Conservation (phyloP, 2,113 vertebrate genomes). For the Eurystomus gularis region DNA sequence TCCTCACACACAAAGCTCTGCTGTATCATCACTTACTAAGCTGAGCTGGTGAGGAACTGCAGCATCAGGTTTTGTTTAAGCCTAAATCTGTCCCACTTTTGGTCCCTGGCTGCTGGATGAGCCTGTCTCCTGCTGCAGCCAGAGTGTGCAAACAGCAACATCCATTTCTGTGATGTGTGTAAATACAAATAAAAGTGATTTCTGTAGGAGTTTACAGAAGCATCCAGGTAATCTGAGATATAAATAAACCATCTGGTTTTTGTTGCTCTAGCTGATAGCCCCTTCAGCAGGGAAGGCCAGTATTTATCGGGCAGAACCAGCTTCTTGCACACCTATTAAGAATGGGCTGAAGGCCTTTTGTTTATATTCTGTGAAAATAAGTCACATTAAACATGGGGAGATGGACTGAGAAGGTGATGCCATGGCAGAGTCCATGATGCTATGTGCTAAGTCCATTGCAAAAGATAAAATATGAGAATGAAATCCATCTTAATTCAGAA, state of each 20-base stretch:
- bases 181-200: neutral
- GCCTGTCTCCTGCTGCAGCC: neutral
- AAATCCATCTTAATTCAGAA: neutral
- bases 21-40: neutral
- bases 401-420: neutral
- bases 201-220: neutral
- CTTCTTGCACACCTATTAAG: neutral
- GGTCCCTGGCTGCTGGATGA: neutral
- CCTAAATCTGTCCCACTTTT: neutral
- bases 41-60: accelerated
- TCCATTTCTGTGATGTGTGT: neutral
- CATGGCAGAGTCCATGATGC: neutral
- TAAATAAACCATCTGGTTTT: neutral
- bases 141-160: neutral
- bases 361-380: neutral
- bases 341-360: neutral
- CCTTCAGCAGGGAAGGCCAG: neutral
- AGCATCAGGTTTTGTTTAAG: neutral
- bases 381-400: neutral
- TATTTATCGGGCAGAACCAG: neutral
- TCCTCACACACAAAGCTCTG: neutral
- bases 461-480: neutral
- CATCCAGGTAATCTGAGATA: neutral
- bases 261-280: neutral
- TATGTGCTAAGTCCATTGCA: neutral